These are phyloP conservation scores for Mythimna albipuncta DNA, from an alignment of 2,888 invertebrate genomes.

Conservation along the genomic window DNA sequence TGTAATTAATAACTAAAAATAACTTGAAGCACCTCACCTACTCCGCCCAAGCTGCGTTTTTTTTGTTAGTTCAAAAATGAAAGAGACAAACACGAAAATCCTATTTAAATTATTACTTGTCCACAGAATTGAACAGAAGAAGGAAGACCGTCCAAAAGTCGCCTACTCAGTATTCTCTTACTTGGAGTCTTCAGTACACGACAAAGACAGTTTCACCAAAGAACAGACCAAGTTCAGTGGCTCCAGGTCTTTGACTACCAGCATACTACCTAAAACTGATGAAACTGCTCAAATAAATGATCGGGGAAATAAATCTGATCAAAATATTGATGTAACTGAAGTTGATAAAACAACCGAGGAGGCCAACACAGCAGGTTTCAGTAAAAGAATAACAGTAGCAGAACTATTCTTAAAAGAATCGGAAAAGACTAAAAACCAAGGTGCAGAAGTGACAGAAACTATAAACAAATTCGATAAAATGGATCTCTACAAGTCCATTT, in stretches of 20 bases:
- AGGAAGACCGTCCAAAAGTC: conserved; percentile 90
- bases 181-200: conserved; percentile 91
- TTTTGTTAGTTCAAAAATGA: too few relatives aligned
- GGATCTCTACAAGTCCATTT: conserved; percentile 97
- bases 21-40: too few relatives aligned
- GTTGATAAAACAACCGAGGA: neutral
- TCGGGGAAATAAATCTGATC: neutral
- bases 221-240: conserved; percentile 86
- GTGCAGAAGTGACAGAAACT: conserved; percentile 78
- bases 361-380: conserved; percentile 63
- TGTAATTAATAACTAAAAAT: too few relatives aligned
- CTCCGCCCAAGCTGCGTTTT: too few relatives aligned
- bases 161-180: conserved; percentile 95
- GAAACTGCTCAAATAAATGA: conserved; percentile 15
- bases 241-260: conserved; percentile 77
- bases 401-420: conserved; percentile 87
- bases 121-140: conserved; percentile 83
- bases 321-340: conserved; percentile 5
- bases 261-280: conserved; percentile 43
- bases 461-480: conserved; percentile 88
- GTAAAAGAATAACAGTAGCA: conserved; percentile 86
- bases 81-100: too few relatives aligned
- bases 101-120: conserved; percentile 32
- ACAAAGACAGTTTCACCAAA: conserved; percentile 89
- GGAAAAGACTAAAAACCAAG: conserved; percentile 77